Percentiles rank a stretch among this genome's conserved stretches.
phyloP scores from a whole-genome alignment of 2,113 vertebrate species.

The Glaucidium brasilianum region DNA sequence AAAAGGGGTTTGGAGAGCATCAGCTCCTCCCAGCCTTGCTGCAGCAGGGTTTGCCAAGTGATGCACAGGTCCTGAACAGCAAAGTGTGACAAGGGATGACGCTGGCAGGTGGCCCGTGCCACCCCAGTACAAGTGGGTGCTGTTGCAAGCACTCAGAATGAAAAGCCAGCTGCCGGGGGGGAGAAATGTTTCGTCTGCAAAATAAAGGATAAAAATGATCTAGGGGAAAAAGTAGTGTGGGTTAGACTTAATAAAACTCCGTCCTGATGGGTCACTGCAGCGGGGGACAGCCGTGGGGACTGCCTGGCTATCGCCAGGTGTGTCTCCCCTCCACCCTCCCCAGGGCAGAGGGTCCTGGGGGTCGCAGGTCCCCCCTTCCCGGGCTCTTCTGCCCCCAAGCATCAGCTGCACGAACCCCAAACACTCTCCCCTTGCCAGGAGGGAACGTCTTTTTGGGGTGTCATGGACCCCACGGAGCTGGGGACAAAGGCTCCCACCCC shows the following conservation, averaged over 20 bases:
- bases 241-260: background rate
- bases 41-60: rapidly evolving
- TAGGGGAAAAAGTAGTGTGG: rapidly evolving
- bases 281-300: background rate
- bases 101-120: rapidly evolving
- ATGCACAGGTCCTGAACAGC: rapidly evolving
- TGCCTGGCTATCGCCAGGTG: rapidly evolving
- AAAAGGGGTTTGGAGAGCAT: background rate
- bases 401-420: background rate
- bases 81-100: background rate
- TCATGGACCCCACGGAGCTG: rapidly evolving
- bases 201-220: rapidly evolving
- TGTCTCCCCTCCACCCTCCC: rapidly evolving
- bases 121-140: rapidly evolving
- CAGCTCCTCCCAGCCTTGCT: background rate
- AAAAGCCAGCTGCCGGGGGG: background rate
- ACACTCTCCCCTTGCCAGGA: rapidly evolving
- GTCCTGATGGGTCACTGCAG: background rate
- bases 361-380: rapidly evolving
- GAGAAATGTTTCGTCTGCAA: background rate
- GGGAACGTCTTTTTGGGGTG: background rate
- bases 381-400: background rate
- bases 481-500: too few relatives aligned
- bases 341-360: background rate
- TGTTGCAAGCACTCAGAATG: rapidly evolving